A percentile compares a stretch with the other conserved stretches of the same genome.
phyloP scores from a whole-genome alignment of 2,113 vertebrate genomes.

The Spea multiplicata region DNA sequence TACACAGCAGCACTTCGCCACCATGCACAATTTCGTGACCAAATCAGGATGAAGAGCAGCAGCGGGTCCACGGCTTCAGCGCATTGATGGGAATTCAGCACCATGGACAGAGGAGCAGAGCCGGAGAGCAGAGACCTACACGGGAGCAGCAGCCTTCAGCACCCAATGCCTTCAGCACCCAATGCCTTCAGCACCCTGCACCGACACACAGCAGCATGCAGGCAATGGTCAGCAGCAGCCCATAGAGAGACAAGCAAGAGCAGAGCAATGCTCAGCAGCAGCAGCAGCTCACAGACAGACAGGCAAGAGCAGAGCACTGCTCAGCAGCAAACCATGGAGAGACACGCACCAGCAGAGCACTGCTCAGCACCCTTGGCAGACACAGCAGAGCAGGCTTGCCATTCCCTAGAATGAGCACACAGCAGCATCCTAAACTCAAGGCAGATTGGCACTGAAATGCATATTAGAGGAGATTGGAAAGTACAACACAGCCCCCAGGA shows the following conservation, averaged over 20 bases:
- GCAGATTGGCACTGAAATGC: neutral
- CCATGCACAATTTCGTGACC: conserved; percentile 48
- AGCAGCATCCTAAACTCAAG: neutral
- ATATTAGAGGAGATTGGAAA: neutral
- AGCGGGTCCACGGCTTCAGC: neutral
- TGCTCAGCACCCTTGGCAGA: too few relatives aligned
- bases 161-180: too few relatives aligned
- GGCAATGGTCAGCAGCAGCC: neutral
- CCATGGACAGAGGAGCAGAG: neutral
- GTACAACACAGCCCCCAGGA: neutral
- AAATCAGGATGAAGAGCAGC: neutral
- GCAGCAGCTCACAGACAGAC: neutral
- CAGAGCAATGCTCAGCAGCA: conserved; percentile 5
- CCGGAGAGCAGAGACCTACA: neutral
- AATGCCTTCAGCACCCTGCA: too few relatives aligned
- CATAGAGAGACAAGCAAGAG: conserved; percentile 7
- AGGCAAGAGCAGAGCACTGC: conserved; percentile 7
- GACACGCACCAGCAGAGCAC: too few relatives aligned
- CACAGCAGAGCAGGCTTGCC: too few relatives aligned
- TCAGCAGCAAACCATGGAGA: neutral
- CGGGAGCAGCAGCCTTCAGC: too few relatives aligned
- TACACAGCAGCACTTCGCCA: conserved; percentile 51
- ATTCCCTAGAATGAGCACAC: neutral
- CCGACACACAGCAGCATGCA: too few relatives aligned
- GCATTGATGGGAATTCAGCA: neutral